Conservation (phyloP, 1,140 invertebrate species). For the Drosophila ohnishii region DNA sequence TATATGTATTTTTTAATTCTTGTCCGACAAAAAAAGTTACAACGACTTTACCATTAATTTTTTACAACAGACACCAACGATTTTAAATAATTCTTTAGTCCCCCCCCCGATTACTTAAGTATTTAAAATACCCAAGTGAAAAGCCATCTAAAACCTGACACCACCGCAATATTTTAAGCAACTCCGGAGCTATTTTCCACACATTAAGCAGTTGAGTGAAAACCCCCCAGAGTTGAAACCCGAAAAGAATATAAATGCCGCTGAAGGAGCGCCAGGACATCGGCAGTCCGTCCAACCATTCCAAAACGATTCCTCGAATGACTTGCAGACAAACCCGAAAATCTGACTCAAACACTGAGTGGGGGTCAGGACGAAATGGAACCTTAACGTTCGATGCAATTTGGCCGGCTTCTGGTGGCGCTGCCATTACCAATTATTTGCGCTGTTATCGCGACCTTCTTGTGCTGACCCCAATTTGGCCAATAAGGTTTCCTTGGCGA, state of each 20-base stretch:
- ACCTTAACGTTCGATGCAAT: conserved; percentile 72
- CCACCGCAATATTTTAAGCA: not conserved
- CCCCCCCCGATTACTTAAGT: not conserved
- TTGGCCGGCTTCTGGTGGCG: conserved; percentile 48
- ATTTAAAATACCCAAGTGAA: not conserved
- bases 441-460: conserved; percentile 78
- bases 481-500: conserved; percentile 60
- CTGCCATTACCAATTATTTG: conserved; percentile 73
- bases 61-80: not conserved
- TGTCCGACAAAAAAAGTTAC: too few relatives aligned
- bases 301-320: conserved; percentile 18
- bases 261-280: conserved; percentile 6
- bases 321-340: conserved; percentile 40
- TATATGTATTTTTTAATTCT: too few relatives aligned
- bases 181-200: conserved; percentile 8
- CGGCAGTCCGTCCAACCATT: not conserved
- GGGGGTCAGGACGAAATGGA: conserved; percentile 30
- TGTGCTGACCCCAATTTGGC: conserved; percentile 74
- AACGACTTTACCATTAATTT: too few relatives aligned
- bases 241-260: conserved; percentile 13
- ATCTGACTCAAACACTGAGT: conserved; percentile 21
- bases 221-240: conserved; percentile 1
- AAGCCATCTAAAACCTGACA: not conserved
- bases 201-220: conserved; percentile 17
- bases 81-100: not conserved